Evolutionary conservation across 1,140 invertebrate species (phyloP), one percentile per base, ranked within the genome.

Genomic region (Whitmania pigra): DNA sequence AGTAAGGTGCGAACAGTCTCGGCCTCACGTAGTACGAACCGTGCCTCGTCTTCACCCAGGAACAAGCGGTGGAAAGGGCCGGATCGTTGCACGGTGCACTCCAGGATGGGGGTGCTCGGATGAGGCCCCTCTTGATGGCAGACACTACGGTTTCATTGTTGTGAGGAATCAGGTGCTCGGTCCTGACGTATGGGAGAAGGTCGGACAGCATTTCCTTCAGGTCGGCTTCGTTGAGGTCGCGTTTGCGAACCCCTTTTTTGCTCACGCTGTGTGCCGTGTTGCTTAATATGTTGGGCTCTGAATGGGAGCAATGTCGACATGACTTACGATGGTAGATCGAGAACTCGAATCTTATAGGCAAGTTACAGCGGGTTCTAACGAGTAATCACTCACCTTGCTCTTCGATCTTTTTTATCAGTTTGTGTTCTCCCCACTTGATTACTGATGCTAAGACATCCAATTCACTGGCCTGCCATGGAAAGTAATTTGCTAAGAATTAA

Each of bases 251-350:
- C 6, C 90, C 91, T 80, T 92, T 91, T 49, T 90, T 86, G 18
- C 90, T 87, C 36, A 93, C 89, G 54, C 90, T 92, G 81, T 94
- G 92, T 25, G 92, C 89, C 11, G 92, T 94, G 79, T 94, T 91
- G 78, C 88, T 92, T 53, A 95, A 85, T 67, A 95, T 82, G 84
- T 94, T 94, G 13, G 93, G 93, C 79, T 95, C 93, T 85, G 43
- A 49, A 49, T 13, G 43, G 43, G 13, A 49, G 43, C 5, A 49
- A 36, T 36, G 31, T 36, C 31, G 6, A 36, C 31, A 36, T 36
- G 31, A 36, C 31, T 49, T 49, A 15, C 9, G 9, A 49, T 49
- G 43, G 11, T 11, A 49, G 15, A 0, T 7, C 43, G 2, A 49
- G 43, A 15, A 49, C 11, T 7, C 0, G 11, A 49, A 5, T 11